These are phyloP conservation scores for Polypterus senegalus DNA, from an alignment of 2,113 vertebrate species.

Conservation along the genomic window DNA sequence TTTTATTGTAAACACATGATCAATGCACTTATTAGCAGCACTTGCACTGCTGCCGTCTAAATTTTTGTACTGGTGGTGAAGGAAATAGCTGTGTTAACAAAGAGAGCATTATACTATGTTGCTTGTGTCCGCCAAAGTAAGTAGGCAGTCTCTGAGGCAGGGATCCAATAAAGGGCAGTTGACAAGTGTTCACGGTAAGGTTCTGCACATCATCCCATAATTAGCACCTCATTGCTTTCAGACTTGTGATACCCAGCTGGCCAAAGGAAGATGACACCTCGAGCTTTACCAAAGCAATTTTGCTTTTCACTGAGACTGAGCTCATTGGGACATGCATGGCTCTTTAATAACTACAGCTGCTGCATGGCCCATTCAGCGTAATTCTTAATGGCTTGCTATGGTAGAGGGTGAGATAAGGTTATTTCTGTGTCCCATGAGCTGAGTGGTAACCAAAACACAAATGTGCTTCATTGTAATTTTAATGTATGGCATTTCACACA, in stretches of 20 bases:
- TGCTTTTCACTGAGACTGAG: constrained; percentile 50
- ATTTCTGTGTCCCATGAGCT: constrained; percentile 1
- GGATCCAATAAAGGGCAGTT: constrained; percentile 34
- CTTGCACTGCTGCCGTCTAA: neutral
- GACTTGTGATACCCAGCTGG: constrained; percentile 52
- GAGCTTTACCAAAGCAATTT: constrained; percentile 41
- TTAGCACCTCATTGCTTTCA: constrained; percentile 65
- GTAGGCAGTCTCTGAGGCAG: constrained; percentile 29
- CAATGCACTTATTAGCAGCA: constrained; percentile 1
- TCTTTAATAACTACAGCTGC: constrained; percentile 57
- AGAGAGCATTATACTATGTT: neutral
- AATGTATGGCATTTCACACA: constrained; percentile 9
- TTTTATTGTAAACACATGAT: constrained; percentile 2
- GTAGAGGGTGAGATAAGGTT: neutral
- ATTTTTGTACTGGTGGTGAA: neutral
- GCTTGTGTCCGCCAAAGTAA: constrained; percentile 17
- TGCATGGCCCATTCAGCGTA: constrained; percentile 47
- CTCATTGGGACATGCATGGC: constrained; percentile 53
- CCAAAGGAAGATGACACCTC: constrained; percentile 50
- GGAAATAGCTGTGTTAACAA: neutral
- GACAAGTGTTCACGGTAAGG: constrained; percentile 38
- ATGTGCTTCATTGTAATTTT: constrained; percentile 8
- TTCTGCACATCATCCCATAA: constrained; percentile 54
- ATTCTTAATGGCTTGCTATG: constrained; percentile 54
- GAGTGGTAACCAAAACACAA: constrained; percentile 2